Evolutionary conservation across 2,113 vertebrate species (phyloP).

Genomic region (Clarias macrocephalus): DNA sequence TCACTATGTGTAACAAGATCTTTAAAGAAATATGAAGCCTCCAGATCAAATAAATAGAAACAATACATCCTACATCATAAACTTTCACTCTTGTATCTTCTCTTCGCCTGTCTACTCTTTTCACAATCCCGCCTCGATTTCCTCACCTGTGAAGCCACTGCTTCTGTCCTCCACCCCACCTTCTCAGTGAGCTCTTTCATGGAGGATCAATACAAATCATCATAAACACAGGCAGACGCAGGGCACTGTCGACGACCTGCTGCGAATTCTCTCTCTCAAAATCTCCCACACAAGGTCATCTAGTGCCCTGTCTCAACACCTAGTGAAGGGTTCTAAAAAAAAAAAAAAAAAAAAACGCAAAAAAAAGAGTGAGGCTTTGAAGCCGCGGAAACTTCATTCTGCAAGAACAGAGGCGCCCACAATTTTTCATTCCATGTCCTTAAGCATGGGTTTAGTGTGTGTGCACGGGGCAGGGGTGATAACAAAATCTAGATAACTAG

Average conservation of each 20-base stretch:
- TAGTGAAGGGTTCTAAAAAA: constrained; percentile 58
- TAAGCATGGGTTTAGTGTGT: constrained; percentile 73
- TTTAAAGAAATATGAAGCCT: constrained; percentile 1
- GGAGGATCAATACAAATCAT: constrained; percentile 63
- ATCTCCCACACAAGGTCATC: constrained; percentile 41
- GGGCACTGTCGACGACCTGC: constrained; percentile 20
- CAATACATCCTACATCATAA: not conserved
- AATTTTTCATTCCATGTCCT: constrained; percentile 80
- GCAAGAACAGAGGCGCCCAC: constrained; percentile 75
- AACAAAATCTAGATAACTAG: constrained; percentile 70
- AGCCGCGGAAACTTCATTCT: constrained; percentile 74
- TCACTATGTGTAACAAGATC: not conserved
- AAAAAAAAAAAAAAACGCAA: constrained; percentile 15
- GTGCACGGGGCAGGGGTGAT: constrained; percentile 32
- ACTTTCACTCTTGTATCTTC: not conserved
- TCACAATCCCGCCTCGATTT: constrained; percentile 31
- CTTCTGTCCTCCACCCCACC: constrained; percentile 55
- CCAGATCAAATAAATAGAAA: not conserved
- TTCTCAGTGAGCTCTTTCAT: constrained; percentile 55
- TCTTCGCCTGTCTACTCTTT: not conserved
- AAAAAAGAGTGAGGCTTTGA: constrained; percentile 76
- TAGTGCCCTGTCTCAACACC: constrained; percentile 63
- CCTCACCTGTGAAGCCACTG: constrained; percentile 44
- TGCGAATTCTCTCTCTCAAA: constrained; percentile 34
- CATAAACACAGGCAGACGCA: constrained; percentile 55